Conservation (phyloP, 1,140 invertebrate species). For the Bombus consobrinus region DNA sequence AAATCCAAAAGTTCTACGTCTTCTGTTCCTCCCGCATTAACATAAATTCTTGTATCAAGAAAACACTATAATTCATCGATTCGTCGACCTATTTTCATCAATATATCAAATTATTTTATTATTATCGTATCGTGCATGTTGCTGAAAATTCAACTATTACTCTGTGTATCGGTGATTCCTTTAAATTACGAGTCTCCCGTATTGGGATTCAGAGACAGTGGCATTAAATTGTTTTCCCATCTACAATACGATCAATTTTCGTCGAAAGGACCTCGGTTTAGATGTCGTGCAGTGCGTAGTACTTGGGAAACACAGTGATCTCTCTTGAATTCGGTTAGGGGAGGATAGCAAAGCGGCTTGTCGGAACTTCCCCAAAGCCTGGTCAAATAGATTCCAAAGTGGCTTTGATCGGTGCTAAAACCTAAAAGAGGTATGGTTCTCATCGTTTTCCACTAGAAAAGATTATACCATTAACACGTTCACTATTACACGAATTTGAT, state of each 20-base stretch:
- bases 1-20: no score
- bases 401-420: neutral
- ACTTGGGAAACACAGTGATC: neutral
- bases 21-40: no score
- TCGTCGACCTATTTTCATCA: no score
- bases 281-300: neutral
- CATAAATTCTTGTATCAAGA: no score
- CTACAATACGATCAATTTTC: neutral
- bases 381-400: neutral
- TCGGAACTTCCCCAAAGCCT: neutral
- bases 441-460: neutral
- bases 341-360: constrained; percentile 11
- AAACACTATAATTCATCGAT: no score
- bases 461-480: no score
- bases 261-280: constrained; percentile 11
- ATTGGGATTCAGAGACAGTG: neutral
- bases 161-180: no score
- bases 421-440: neutral
- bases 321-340: neutral
- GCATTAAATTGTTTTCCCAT: neutral
- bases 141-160: no score
- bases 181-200: neutral
- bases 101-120: no score
- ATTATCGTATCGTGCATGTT: no score
- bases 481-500: no score